Conservation (phyloP, 2,888 invertebrate species). For the Zeuzera pyrina region DNA sequence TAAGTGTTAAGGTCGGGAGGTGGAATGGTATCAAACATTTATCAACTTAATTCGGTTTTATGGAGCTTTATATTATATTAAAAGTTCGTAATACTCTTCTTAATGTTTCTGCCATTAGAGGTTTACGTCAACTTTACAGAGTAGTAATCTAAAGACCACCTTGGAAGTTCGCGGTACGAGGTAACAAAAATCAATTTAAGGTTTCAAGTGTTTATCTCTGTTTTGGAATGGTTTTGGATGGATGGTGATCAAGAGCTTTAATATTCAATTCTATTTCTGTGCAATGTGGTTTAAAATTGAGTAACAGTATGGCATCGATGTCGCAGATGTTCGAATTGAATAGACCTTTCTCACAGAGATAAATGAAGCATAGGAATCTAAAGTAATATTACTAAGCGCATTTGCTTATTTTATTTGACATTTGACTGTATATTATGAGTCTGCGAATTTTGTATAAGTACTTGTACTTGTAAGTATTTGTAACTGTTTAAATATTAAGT, state of each 20-base stretch:
- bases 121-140: conserved; percentile 17
- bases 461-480: too few species aligned
- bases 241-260: too few species aligned
- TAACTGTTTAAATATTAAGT: too few species aligned
- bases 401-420: too few species aligned
- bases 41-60: conserved; percentile 14
- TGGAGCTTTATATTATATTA: conserved; percentile 17
- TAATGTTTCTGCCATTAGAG: conserved; percentile 12
- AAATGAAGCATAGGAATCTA: conserved; percentile 40
- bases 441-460: too few species aligned
- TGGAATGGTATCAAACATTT: neutral
- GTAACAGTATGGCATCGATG: conserved; percentile 13
- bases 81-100: conserved; percentile 17
- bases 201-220: conserved; percentile 8
- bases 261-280: too few species aligned
- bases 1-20: conserved; percentile 15
- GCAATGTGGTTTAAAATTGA: conserved; percentile 12
- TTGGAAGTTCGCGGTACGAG: conserved; percentile 11
- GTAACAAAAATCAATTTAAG: conserved; percentile 9
- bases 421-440: too few species aligned
- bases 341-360: conserved; percentile 33
- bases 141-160: conserved; percentile 8
- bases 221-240: too few species aligned
- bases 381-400: neutral
- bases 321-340: conserved; percentile 32